Percentiles rank a stretch among this genome's conserved stretches.
Evolutionary conservation across 2,888 invertebrate species (phyloP).

Genomic region (Plemyria rubiginata): DNA sequence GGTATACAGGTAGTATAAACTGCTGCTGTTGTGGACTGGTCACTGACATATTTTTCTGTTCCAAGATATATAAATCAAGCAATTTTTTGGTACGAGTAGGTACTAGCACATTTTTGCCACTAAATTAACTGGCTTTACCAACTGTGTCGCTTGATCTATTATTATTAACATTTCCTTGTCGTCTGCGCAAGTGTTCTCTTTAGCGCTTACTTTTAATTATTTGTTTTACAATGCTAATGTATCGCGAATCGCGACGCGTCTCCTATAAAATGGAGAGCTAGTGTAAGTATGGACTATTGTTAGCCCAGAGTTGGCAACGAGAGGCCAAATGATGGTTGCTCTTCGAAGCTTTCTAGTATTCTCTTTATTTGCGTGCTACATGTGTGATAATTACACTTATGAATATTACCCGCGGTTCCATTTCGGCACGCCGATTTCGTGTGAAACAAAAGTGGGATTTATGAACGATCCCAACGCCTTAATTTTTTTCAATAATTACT

Average conservation of each 20-base stretch:
- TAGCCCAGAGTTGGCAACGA: conserved; percentile 23
- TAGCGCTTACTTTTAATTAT: too few relatives aligned
- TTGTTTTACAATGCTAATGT: too few relatives aligned
- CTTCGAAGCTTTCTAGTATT: conserved; percentile 43
- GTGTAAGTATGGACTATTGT: conserved; percentile 45
- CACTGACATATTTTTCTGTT: too few relatives aligned
- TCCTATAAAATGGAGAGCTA: conserved; percentile 29
- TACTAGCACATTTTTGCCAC: too few relatives aligned
- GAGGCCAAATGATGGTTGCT: conserved; percentile 37
- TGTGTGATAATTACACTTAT: conserved; percentile 43
- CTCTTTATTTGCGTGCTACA: conserved; percentile 44
- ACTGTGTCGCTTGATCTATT: too few relatives aligned
- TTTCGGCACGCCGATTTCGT: conserved; percentile 53
- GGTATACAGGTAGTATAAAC: too few relatives aligned
- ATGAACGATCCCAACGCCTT: conserved; percentile 85
- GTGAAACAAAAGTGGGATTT: conserved; percentile 63
- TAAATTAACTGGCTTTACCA: too few relatives aligned
- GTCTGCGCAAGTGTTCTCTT: too few relatives aligned
- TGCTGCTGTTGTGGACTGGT: too few relatives aligned
- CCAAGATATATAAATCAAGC: too few relatives aligned
- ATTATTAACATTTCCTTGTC: too few relatives aligned
- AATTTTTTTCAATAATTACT: conserved; percentile 62
- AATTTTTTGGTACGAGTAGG: too few relatives aligned
- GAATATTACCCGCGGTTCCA: conserved; percentile 67
- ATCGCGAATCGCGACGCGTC: conserved; percentile 6